phyloP scores from a whole-genome alignment of 2,888 invertebrate genomes.

The Drosophila kuntzei region DNA sequence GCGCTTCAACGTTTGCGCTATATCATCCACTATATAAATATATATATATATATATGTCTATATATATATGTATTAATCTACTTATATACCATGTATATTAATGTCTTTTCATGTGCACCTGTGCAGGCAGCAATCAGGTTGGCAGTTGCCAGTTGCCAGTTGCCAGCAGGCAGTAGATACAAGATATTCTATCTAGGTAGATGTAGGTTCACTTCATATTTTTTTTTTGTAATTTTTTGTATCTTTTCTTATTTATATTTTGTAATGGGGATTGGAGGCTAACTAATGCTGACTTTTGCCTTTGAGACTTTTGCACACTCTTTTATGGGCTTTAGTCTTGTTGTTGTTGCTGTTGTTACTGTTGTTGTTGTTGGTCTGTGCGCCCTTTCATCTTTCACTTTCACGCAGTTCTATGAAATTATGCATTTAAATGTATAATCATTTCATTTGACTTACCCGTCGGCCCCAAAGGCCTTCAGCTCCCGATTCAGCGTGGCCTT shows the following conservation, averaged over 20 bases:
- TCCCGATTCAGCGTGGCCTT: slow-evolving; percentile 92
- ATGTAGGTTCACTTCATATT: slow-evolving; percentile 10
- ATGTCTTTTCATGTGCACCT: slow-evolving; percentile 70
- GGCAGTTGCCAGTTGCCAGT: slow-evolving; percentile 21
- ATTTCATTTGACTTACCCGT: slow-evolving; percentile 88
- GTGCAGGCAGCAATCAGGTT: slow-evolving; percentile 45
- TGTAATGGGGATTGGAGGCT: slow-evolving; percentile 17
- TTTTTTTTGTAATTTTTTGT: not conserved
- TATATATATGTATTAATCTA: slow-evolving; percentile 22
- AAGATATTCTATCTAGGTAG: slow-evolving; percentile 30
- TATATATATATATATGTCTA: slow-evolving; percentile 10
- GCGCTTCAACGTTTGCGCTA: slow-evolving; percentile 29
- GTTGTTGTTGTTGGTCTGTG: not conserved
- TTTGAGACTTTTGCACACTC: slow-evolving; percentile 30
- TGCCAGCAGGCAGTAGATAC: slow-evolving; percentile 32
- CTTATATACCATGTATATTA: slow-evolving; percentile 37
- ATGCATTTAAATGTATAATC: slow-evolving; percentile 78
- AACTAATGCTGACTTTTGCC: slow-evolving; percentile 36
- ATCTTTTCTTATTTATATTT: not conserved
- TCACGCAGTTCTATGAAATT: slow-evolving; percentile 62
- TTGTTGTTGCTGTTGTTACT: not conserved
- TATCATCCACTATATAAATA: slow-evolving; percentile 39
- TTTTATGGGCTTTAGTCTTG: not conserved
- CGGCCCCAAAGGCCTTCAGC: slow-evolving; percentile 91
- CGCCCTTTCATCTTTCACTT: slow-evolving; percentile 54